These are phyloP conservation scores for Zingel zingel DNA, from an alignment of 2,113 vertebrate species.

Conservation along the genomic window DNA sequence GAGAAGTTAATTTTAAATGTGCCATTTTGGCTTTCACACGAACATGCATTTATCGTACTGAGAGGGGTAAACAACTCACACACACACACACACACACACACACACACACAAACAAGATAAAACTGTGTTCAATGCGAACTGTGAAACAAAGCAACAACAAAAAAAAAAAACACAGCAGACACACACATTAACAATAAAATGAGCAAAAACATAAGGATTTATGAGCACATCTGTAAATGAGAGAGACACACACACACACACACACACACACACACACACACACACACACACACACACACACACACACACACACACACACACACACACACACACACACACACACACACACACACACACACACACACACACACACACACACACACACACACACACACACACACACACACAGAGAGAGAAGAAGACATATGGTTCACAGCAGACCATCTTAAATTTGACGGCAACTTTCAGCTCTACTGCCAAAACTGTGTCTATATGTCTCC, in stretches of 20 bases:
- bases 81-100: slow-evolving; percentile 21
- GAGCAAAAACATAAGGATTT: background rate
- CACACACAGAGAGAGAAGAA: background rate
- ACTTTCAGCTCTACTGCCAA: slow-evolving; percentile 16
- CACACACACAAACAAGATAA: slow-evolving; percentile 5
- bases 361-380: slow-evolving; percentile 2
- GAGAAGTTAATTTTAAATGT: slow-evolving; percentile 56
- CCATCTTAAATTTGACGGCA: background rate
- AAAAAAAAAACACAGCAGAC: background rate
- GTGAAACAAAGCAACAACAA: background rate
- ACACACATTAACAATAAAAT: background rate
- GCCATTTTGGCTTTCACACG: slow-evolving; percentile 53
- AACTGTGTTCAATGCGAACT: background rate
- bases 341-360: slow-evolving; percentile 17
- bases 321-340: background rate
- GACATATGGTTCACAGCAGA: slow-evolving; percentile 52
- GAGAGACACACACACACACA: slow-evolving; percentile 15
- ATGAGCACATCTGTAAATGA: slow-evolving; percentile 37
- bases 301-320: background rate
- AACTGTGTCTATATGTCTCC: slow-evolving; percentile 17
- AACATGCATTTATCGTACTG: slow-evolving; percentile 55
- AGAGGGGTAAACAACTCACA: slow-evolving; percentile 43
- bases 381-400: slow-evolving; percentile 11
- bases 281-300: slow-evolving; percentile 19
- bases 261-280: slow-evolving; percentile 17